Conservation (phyloP, 2,797 vertebrate genomes). For the Pipistrellus pipistrellus region DNA sequence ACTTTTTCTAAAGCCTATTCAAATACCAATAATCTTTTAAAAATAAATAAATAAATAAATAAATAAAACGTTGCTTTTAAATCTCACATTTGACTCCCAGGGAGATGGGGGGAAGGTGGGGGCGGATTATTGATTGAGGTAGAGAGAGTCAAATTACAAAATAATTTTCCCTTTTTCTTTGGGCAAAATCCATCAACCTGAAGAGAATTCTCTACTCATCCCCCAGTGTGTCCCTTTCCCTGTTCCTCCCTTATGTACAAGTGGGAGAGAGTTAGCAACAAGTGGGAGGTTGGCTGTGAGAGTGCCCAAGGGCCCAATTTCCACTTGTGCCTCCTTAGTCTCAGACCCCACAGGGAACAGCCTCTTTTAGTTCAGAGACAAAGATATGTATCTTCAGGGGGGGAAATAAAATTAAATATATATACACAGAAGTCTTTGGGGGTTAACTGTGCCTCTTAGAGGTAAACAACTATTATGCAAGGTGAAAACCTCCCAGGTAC, state of each 20-base stretch:
- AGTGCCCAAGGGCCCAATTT: conserved; percentile 8
- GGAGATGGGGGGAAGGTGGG: neutral
- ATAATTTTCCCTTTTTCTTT: neutral
- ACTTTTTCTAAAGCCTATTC: neutral
- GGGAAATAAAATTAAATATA: neutral
- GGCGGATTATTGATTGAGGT: neutral
- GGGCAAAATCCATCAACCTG: neutral
- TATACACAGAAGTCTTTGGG: neutral
- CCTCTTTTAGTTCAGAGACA: conserved; percentile 48
- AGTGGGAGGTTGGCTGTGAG: no score
- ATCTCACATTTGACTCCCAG: conserved; percentile 3
- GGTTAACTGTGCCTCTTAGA: neutral
- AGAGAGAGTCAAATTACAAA: conserved; percentile 25
- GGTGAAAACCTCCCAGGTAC: neutral
- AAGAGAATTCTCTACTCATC: neutral
- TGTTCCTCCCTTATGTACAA: neutral
- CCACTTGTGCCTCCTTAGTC: neutral
- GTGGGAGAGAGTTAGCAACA: neutral
- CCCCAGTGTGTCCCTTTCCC: neutral
- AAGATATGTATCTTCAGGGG: neutral
- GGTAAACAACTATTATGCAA: neutral
- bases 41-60: neutral
- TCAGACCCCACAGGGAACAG: neutral
- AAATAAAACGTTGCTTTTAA: neutral
- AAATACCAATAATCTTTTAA: neutral